Evolutionary conservation across 1,140 invertebrate species (phyloP), one percentile per base, ranked within the genome.

Genomic region (Proales similis): DNA sequence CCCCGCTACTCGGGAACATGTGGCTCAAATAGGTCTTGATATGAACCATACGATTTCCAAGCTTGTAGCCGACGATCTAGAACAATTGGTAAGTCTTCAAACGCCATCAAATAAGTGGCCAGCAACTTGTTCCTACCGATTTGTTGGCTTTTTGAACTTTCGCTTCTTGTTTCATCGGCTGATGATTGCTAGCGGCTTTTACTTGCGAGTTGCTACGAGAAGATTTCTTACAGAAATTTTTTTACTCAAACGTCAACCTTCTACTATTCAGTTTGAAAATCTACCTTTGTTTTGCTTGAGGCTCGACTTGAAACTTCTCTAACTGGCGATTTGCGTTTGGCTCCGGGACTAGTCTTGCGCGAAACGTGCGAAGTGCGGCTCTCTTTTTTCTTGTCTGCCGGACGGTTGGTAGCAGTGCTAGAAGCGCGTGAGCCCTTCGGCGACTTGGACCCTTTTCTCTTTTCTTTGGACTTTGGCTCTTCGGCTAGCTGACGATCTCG

Each of bases 41-140:
- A 66, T 75, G 70, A 2, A 75, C 68, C 29, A 76, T 63, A 24
- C 70, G 67, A 53, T 74, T 72, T 24, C 72, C 73, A 12, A 74
- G 64, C 65, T 76, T 69, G 64, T 75, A 76, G 9, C 74, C 73
- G 51, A 64, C 67, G 61, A 75, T 74, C 73, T 75, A 66, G 43
- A 72, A 62, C 22, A 27, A 67, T 27, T 24, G 12, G 30, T 42
- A 30, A 30, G 26, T 42, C 9, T 67, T 19, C 49, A 3, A 63
- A 32, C 2, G 20, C 2, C 7, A 27, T 45, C n/a, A 7, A 9
- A 27, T 36, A 36, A 48, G 20, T n/a, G 20, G 3, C n/a, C 30
- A 14, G 24, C 6, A 14, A n/a, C 57, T 48, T 19, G 3, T 22
- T 49, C 24, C 19, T 60, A 45, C 57, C 1, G 38, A 19, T 20